These are phyloP conservation scores for Heliconius hermathena DNA, from an alignment of 1,140 invertebrate genomes.

Conservation along the genomic window DNA sequence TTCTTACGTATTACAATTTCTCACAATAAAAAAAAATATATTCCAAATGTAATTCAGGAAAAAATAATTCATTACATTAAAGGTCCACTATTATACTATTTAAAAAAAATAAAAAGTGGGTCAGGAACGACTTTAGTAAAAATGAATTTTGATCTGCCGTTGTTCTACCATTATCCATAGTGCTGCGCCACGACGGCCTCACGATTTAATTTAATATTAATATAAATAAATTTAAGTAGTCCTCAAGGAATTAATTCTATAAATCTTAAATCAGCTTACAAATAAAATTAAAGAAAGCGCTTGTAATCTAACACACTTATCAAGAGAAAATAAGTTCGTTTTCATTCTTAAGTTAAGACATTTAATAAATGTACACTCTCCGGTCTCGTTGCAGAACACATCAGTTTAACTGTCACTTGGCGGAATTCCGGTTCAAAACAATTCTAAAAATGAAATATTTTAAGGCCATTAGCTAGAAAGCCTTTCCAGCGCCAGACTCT, in stretches of 20 bases:
- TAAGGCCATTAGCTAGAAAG: constrained; percentile 59
- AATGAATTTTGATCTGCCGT: too few species aligned
- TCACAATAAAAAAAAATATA: too few species aligned
- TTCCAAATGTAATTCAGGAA: too few species aligned
- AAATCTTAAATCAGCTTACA: not conserved
- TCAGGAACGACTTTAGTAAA: too few species aligned
- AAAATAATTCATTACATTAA: too few species aligned
- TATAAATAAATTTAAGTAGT: not conserved
- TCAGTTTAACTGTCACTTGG: constrained; percentile 65
- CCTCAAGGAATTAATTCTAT: not conserved
- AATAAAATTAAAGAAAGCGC: not conserved
- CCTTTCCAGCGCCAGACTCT: constrained; percentile 35
- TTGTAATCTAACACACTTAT: constrained; percentile 36
- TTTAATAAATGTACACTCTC: constrained; percentile 38
- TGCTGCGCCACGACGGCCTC: too few species aligned
- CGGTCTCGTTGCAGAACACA: constrained; percentile 35
- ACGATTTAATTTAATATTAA: not conserved
- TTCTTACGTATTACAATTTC: too few species aligned
- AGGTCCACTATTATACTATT: too few species aligned
- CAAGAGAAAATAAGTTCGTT: constrained; percentile 26
- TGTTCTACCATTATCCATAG: too few species aligned
- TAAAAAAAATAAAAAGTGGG: too few species aligned
- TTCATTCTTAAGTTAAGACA: constrained; percentile 37
- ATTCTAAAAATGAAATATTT: constrained; percentile 77
- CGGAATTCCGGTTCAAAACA: constrained; percentile 68